Evolutionary conservation across 2,888 invertebrate species (phyloP).

Genomic region (Eupithecia subfuscata): DNA sequence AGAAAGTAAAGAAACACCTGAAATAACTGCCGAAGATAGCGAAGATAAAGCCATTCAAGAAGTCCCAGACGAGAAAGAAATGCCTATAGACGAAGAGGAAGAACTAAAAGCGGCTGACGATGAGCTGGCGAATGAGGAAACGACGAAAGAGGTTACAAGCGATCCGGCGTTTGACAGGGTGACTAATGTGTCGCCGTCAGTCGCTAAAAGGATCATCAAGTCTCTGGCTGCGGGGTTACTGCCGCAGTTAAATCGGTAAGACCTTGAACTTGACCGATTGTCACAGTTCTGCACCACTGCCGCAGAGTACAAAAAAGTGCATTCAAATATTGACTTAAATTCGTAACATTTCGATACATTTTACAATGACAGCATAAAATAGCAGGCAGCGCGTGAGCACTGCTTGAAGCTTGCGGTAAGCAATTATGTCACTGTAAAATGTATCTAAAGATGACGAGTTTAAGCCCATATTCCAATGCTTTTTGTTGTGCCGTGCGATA

Average conservation of each 20-base stretch:
- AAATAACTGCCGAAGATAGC: not conserved
- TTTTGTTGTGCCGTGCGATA: too few species aligned
- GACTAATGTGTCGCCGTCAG: slow-evolving; percentile 86
- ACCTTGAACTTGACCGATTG: not conserved
- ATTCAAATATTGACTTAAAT: not conserved
- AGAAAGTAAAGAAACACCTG: slow-evolving; percentile 54
- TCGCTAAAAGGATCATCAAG: slow-evolving; percentile 90
- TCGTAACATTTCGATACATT: too few species aligned
- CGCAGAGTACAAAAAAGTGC: not conserved
- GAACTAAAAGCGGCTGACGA: slow-evolving; percentile 72
- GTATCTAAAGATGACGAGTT: too few species aligned
- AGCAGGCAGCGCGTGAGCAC: too few species aligned
- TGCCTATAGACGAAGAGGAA: slow-evolving; percentile 58
- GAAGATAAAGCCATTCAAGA: slow-evolving; percentile 42
- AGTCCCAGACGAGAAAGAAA: slow-evolving; percentile 25
- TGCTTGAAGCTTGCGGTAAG: too few species aligned
- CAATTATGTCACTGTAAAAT: too few species aligned
- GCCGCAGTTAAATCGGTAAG: slow-evolving; percentile 90
- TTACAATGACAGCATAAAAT: too few species aligned
- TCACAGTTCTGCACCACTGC: not conserved
- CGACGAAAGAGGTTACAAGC: slow-evolving; percentile 59
- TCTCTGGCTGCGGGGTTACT: slow-evolving; percentile 88
- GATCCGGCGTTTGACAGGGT: slow-evolving; percentile 73
- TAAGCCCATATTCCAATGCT: too few species aligned
- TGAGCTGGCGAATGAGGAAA: slow-evolving; percentile 65